Evolutionary conservation across 2,888 invertebrate species (phyloP).

Genomic region (Calameuta pallipes): DNA sequence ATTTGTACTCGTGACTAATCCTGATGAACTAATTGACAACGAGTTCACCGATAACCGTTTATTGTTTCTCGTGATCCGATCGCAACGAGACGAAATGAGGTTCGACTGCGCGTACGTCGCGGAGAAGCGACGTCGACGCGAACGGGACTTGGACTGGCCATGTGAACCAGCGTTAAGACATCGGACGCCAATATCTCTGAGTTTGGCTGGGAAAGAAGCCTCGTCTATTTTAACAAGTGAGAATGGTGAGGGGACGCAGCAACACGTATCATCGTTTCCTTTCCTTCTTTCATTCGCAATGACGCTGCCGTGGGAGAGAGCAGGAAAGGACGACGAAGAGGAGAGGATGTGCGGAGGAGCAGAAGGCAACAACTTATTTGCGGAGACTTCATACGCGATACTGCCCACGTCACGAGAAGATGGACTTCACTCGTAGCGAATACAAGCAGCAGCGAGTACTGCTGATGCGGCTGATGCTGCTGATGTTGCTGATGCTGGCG

Average conservation of each 20-base stretch:
- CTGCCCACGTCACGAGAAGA: background rate
- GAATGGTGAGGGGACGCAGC: constrained; percentile 10
- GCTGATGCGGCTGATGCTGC: no score
- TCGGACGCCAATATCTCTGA: constrained; percentile 55
- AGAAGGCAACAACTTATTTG: constrained; percentile 44
- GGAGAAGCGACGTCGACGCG: constrained; percentile 44
- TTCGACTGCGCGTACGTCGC: no score
- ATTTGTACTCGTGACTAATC: no score
- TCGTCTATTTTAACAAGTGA: constrained; percentile 60
- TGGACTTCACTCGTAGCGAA: no score
- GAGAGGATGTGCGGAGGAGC: constrained; percentile 20
- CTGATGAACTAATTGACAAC: no score
- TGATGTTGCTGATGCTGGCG: no score
- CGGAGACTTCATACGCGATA: constrained; percentile 28
- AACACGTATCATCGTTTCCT: constrained; percentile 3
- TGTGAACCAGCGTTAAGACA: constrained; percentile 27
- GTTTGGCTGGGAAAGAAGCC: constrained; percentile 56
- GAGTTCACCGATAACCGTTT: no score
- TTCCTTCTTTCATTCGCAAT: constrained; percentile 40
- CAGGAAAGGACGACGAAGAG: constrained; percentile 18
- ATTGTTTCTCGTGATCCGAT: no score
- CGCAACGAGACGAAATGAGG: no score
- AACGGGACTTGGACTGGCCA: constrained; percentile 52
- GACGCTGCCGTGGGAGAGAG: constrained; percentile 6
- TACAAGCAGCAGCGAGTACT: no score